Percentiles rank a stretch among this genome's conserved stretches.
These are phyloP conservation scores for Ophonus ardosiacus DNA, from an alignment of 2,888 invertebrate species.

Conservation along the genomic window DNA sequence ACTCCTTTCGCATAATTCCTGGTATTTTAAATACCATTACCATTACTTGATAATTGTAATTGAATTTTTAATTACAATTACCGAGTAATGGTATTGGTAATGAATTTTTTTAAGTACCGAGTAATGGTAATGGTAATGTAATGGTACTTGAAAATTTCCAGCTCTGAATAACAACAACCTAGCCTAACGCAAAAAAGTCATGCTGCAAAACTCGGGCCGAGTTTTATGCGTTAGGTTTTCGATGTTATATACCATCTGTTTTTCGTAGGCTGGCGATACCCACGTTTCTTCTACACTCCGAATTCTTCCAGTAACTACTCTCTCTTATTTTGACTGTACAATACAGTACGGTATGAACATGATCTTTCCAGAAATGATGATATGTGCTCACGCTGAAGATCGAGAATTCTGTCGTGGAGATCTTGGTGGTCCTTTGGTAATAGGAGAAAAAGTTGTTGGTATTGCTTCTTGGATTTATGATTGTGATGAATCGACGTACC, in stretches of 20 bases:
- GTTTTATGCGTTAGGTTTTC: too few relatives aligned
- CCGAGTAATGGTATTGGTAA: too few relatives aligned
- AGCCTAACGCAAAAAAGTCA: too few relatives aligned
- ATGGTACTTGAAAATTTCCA: too few relatives aligned
- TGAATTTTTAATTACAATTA: too few relatives aligned
- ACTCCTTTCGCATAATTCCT: too few relatives aligned
- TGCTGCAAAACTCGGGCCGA: too few relatives aligned
- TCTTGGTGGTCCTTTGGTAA: constrained; percentile 28
- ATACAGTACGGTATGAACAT: constrained; percentile 9
- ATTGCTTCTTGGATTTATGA: constrained; percentile 40
- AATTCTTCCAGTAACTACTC: background rate
- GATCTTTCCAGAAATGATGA: constrained; percentile 13
- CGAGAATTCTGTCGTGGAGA: constrained; percentile 41
- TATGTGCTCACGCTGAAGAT: constrained; percentile 10
- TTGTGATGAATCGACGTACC: constrained; percentile 16
- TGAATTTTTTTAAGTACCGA: too few relatives aligned
- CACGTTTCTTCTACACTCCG: background rate
- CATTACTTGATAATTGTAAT: too few relatives aligned
- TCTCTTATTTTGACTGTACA: background rate
- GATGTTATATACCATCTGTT: background rate
- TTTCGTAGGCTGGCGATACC: background rate
- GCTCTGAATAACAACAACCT: too few relatives aligned
- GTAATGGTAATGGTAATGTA: too few relatives aligned
- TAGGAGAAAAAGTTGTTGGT: constrained; percentile 17
- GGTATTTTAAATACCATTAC: too few relatives aligned